A percentile compares a stretch with the other conserved stretches of the same genome.
phyloP scores from a whole-genome alignment of 2,888 invertebrate genomes.

The Napeogenes inachia region DNA sequence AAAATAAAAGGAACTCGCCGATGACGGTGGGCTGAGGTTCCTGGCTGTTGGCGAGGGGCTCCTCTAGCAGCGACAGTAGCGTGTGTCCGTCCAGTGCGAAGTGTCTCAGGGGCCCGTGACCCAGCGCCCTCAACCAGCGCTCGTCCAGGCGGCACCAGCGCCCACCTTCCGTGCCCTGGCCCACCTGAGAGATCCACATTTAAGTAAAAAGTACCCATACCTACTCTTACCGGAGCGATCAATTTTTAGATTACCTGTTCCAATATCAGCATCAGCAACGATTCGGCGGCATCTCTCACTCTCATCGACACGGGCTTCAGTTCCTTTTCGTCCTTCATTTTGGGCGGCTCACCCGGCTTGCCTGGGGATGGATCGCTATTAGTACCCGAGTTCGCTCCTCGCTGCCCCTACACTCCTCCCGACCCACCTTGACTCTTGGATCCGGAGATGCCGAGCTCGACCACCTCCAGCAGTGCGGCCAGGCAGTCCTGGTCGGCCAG shows the following conservation, averaged over 20 bases:
- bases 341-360: conserved; percentile 91
- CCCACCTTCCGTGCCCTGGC: conserved; percentile 65
- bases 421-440: conserved; percentile 86
- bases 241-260: conserved; percentile 82
- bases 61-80: conserved; percentile 92
- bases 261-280: conserved; percentile 91
- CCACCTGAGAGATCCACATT: conserved; percentile 8
- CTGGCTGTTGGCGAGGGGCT: conserved; percentile 93
- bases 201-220: too few species aligned
- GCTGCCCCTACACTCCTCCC: too few species aligned
- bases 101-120: conserved; percentile 77
- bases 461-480: conserved; percentile 95
- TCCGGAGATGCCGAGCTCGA: conserved; percentile 98
- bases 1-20: conserved; percentile 46
- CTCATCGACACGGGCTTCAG: conserved; percentile 98
- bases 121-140: conserved; percentile 84
- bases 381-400: too few species aligned
- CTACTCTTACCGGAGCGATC: too few species aligned
- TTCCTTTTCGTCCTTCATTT: conserved; percentile 97
- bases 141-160: conserved; percentile 92
- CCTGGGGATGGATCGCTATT: conserved; percentile 39
- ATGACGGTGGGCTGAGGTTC: conserved; percentile 95
- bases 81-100: conserved; percentile 94
- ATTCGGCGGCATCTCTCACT: conserved; percentile 98
- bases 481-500: conserved; percentile 95